phyloP scores from a whole-genome alignment of 2,797 vertebrate genomes.

The Bucorvus abyssinicus region DNA sequence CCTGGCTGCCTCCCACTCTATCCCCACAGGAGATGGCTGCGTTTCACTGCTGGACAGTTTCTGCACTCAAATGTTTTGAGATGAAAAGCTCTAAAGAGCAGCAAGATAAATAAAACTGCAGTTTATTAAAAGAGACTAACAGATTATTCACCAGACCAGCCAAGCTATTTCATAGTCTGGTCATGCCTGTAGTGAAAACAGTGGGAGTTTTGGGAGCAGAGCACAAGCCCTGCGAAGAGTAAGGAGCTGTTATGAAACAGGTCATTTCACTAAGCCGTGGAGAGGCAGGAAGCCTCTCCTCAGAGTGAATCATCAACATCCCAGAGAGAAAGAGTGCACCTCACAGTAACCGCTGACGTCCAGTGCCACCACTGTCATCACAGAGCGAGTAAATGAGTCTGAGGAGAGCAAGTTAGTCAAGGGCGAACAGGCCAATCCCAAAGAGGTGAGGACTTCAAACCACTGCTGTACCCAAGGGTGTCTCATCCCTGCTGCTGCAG shows the following conservation, averaged over 20 bases:
- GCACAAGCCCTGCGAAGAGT: background rate
- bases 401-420: background rate
- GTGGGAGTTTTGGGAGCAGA: constrained; percentile 10
- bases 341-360: background rate
- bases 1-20: constrained; percentile 43
- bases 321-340: background rate
- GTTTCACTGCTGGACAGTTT: background rate
- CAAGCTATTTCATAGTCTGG: constrained; percentile 43
- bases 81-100: constrained; percentile 32
- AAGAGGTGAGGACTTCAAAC: background rate
- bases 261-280: background rate
- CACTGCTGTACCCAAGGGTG: background rate
- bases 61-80: constrained; percentile 9
- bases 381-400: background rate
- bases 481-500: background rate
- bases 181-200: constrained; percentile 15
- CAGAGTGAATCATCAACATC: background rate
- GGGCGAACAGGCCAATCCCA: background rate
- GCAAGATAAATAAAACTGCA: constrained; percentile 38
- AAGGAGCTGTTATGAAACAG: constrained; percentile 6
- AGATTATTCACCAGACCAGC: constrained; percentile 24
- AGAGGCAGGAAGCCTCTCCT: background rate
- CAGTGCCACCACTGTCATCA: background rate
- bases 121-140: constrained; percentile 9
- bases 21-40: background rate